phyloP scores from a whole-genome alignment of 1,140 invertebrate species.

The Chionoecetes opilio region DNA sequence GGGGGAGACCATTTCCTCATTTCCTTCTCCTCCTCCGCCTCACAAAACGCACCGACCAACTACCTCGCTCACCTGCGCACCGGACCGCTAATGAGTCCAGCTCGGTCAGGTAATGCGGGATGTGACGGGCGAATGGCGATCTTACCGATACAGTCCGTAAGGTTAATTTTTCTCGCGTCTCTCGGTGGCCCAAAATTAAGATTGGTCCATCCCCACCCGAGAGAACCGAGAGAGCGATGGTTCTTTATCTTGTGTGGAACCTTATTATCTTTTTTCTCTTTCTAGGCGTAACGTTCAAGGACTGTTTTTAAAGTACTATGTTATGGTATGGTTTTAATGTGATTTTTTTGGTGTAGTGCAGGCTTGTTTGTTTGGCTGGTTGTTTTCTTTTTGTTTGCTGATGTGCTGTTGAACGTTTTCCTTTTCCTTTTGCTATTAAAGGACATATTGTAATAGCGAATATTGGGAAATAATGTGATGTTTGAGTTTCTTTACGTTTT shows the following conservation, averaged over 20 bases:
- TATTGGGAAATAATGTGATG: no score
- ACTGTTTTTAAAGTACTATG: background rate
- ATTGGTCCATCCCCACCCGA: constrained; percentile 1
- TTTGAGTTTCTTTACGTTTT: no score
- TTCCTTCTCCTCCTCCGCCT: background rate
- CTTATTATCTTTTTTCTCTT: background rate
- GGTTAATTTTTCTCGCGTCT: constrained; percentile 8
- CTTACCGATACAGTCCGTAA: background rate
- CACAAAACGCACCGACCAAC: background rate
- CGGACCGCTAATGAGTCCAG: background rate
- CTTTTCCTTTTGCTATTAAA: no score
- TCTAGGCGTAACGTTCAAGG: background rate
- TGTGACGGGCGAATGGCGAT: constrained; percentile 24
- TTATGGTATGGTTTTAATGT: no score
- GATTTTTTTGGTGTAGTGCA: background rate
- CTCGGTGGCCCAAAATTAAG: background rate
- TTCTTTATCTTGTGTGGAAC: background rate
- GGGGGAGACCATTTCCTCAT: background rate
- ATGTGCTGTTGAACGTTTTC: background rate
- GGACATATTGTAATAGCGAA: no score
- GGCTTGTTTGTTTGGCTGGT: background rate
- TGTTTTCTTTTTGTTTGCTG: background rate
- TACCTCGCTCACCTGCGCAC: background rate
- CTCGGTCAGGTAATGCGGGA: constrained; percentile 23
- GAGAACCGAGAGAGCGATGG: background rate